Evolutionary conservation across 2,113 vertebrate species (phyloP), one percentile per base, ranked within the genome.

Genomic region (Donacobius atricapilla): DNA sequence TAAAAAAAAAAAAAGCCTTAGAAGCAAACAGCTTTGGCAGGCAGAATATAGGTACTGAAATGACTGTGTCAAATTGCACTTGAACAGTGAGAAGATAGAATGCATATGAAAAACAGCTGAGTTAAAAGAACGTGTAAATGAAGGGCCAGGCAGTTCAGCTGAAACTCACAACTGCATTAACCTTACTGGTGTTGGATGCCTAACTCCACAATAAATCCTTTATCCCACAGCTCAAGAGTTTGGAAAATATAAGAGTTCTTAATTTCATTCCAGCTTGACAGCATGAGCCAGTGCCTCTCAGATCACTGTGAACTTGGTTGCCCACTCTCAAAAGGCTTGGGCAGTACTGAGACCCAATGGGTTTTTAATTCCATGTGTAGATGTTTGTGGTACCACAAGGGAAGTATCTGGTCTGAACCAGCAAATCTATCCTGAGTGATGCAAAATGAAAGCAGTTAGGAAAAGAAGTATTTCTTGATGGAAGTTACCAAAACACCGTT

Each of bases 271-370:
- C 20, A 51, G 19, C 56, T n/a, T 79, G 45, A 65, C 47, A 87
- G 15, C 30, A 3, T 12, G 42, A 83, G 48, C 19, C 54, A 57
- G 11, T 24, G 33, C 39, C 30, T 81, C 3, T 65, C 5, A 6
- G 30, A 35, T 24, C 35, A 9, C 24, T 88, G 35, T n/a, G 48
- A 65, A 35, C 22, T 12, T 42, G 19, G n/a, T 1, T 66, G 24
- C n/a, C 30, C 57, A 2, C 33, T 71, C 40, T 48, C 0, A 0
- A 0, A 7, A 69, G 27, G 9, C 60, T 83, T 27, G 6, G 28
- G 18, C 56, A 78, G 44, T 33, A 21, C 47, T 24, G 30, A 58
- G 51, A 35, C 22, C 22, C 21, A 19, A 1, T 0, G 0, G 13
- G 10, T 50, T 81, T 76, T 90, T 61, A 72, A 40, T 79, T 82